These are phyloP conservation scores for Latrodectus elegans DNA, from an alignment of 2,888 invertebrate genomes.

Conservation along the genomic window DNA sequence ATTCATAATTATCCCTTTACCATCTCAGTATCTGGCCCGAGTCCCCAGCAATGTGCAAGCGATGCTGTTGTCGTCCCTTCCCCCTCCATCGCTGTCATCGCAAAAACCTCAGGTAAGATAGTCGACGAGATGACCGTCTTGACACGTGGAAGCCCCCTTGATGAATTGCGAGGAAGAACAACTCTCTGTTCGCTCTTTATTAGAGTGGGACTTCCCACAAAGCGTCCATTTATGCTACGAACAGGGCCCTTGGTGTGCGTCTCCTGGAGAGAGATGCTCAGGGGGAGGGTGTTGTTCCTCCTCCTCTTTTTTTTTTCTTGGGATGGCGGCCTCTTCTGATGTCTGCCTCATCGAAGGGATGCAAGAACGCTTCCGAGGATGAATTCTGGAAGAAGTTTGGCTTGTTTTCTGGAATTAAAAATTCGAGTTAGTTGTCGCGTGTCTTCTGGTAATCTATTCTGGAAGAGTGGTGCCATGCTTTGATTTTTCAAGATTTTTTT, in stretches of 20 bases:
- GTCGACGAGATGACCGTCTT: slow-evolving; percentile 61
- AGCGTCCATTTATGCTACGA: slow-evolving; percentile 45
- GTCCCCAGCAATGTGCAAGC: slow-evolving; percentile 52
- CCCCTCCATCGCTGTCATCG: slow-evolving; percentile 48
- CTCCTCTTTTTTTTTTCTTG: slow-evolving; percentile 15
- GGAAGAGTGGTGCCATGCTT: slow-evolving; percentile 23
- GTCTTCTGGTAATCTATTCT: slow-evolving; percentile 54
- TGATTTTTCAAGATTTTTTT: slow-evolving; percentile 17
- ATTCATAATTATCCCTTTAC: slow-evolving; percentile 43
- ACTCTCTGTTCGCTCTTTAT: slow-evolving; percentile 50
- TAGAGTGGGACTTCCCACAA: slow-evolving; percentile 45
- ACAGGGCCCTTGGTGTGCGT: slow-evolving; percentile 29
- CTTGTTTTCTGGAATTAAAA: slow-evolving; percentile 3
- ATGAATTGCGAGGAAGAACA: slow-evolving; percentile 59
- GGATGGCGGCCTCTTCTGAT: slow-evolving; percentile 42
- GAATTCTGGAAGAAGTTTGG: slow-evolving; percentile 43
- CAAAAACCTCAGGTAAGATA: slow-evolving; percentile 55
- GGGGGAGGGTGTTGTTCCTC: slow-evolving; percentile 37
- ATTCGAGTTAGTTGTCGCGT: slow-evolving; percentile 44
- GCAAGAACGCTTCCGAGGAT: slow-evolving; percentile 64
- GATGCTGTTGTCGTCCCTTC: background rate
- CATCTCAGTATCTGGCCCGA: slow-evolving; percentile 20
- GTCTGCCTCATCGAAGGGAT: slow-evolving; percentile 28
- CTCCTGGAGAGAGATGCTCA: background rate
- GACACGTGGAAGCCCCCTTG: slow-evolving; percentile 47